phyloP scores from a whole-genome alignment of 2,797 vertebrate genomes.

The Dendrocincla tyrannina region DNA sequence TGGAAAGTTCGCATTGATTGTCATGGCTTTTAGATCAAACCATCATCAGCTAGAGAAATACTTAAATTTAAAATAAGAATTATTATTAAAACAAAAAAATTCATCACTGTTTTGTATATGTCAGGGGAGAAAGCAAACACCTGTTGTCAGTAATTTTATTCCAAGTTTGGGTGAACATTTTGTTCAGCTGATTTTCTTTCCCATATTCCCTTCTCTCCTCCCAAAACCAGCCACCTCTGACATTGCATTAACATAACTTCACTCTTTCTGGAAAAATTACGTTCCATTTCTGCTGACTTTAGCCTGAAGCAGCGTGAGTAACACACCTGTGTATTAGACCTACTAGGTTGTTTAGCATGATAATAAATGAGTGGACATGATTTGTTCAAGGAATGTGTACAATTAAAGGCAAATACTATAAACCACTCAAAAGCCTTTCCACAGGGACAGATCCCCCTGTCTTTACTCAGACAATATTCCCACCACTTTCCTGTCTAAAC shows the following conservation, averaged over 20 bases:
- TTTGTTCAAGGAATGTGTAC: constrained; percentile 38
- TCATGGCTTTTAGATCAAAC: background rate
- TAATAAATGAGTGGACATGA: constrained; percentile 6
- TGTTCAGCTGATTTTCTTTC: constrained; percentile 10
- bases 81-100: background rate
- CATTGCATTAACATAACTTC: background rate
- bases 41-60: background rate
- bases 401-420: constrained; percentile 32
- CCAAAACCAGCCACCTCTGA: background rate
- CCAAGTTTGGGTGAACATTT: background rate
- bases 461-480: constrained; percentile 43
- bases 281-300: background rate
- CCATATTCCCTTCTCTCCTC: background rate
- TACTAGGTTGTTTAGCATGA: background rate
- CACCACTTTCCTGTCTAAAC: constrained; percentile 59
- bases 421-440: background rate
- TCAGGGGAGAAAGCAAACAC: background rate
- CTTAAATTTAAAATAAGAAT: background rate
- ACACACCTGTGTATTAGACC: constrained; percentile 14
- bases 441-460: constrained; percentile 20
- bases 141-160: background rate
- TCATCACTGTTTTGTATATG: background rate
- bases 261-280: background rate
- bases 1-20: background rate
- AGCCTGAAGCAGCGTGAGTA: background rate